Evolutionary conservation across 2,888 invertebrate species (phyloP), one percentile per base, ranked within the genome.

Genomic region (Germaria angustata): DNA sequence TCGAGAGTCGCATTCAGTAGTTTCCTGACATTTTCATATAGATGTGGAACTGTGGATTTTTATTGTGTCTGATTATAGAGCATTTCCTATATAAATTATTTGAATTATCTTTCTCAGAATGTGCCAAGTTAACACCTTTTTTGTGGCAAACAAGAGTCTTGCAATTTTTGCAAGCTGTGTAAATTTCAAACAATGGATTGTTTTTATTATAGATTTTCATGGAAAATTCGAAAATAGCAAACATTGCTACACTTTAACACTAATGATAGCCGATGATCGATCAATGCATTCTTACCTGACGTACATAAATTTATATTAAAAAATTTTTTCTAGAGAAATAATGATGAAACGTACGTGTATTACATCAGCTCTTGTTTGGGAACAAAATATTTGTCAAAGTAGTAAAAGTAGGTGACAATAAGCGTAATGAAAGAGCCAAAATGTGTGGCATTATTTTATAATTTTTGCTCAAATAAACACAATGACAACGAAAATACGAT

Each of bases 371-470:
- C 6, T 17, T 55, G 34, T 39, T 24, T 20, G 13, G 59, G 34
- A 8, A 28, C 63, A 20, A 44, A 44, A 22, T 55, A 46, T 66
- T 68, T 44, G 32, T 65, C 46, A 41, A 57, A 24, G 32, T 22
- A 59, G 53, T 32, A 61, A 68, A 71, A 65, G 51, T 79, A 84
- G 84, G 85, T 85, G 85, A 84, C 85, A 85, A 85, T 84, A 72
- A 79, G 77, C 77, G 61, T 81, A 84, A 79, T 84, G 84, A 85
- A 84, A 85, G 79, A 57, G 53, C 20, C 53, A 22, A 71, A 79
- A 65, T 82, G 79, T 82, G 71, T 79, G 75, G 59, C 75, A 71
- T 65, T 79, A 71, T 79, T 59, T 69, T 39, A 34, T 51, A 63
- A 59, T 65, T 22, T 65, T 73, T 55, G 32, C 44, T 65, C 9